Evolutionary conservation across 2,113 vertebrate species (phyloP).

Genomic region (Gallinago media): DNA sequence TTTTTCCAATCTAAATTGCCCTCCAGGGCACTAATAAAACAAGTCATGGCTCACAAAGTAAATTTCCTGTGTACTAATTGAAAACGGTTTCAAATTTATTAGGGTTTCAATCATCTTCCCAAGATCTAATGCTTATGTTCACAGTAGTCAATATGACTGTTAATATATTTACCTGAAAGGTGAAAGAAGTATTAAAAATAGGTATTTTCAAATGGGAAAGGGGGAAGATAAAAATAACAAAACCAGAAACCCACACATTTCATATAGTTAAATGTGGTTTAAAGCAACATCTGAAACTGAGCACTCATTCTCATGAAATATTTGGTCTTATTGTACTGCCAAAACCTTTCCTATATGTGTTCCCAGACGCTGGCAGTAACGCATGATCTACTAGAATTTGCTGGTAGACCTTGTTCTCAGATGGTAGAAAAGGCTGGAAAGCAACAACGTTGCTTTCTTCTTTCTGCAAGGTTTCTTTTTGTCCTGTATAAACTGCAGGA

Average conservation of each 20-base stretch:
- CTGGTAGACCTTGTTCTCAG: neutral
- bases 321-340: neutral
- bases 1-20: slow-evolving; percentile 66
- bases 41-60: slow-evolving; percentile 63
- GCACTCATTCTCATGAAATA: neutral
- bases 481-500: neutral
- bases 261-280: neutral
- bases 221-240: neutral
- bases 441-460: neutral
- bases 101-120: slow-evolving; percentile 42
- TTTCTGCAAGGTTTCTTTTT: neutral
- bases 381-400: neutral
- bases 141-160: neutral
- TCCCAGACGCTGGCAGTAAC: neutral
- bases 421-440: neutral
- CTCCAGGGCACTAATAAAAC: slow-evolving; percentile 60
- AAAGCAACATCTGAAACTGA: neutral
- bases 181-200: slow-evolving; percentile 4
- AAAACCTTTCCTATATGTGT: neutral
- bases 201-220: neutral
- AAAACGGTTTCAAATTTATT: slow-evolving; percentile 66
- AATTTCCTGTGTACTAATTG: slow-evolving; percentile 72
- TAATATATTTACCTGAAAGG: slow-evolving; percentile 28
- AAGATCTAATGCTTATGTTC: slow-evolving; percentile 17
- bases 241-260: neutral